Base-by-base conservation (phyloP, 2,888 invertebrate genomes). In the Erannis defoliaria region DNA sequence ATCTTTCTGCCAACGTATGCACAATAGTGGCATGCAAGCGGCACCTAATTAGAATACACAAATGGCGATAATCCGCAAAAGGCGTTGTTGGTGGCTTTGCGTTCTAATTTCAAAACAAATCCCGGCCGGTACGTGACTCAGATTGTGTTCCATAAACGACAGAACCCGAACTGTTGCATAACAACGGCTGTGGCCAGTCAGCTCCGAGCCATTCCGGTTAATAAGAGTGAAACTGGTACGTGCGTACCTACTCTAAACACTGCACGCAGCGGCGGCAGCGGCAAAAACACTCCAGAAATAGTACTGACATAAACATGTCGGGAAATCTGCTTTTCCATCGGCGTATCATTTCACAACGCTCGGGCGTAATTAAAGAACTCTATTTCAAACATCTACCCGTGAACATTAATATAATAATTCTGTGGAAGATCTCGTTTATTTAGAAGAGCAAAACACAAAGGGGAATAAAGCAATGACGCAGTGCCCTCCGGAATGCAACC, bases 61-160 rank as follows among this genome's bases (percentile, higher is more conserved):
- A 82, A 82, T 78, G 76, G 78, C 84, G 87, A 88, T 90, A 89
- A 86, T 90, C 89, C 84, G 81, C 82, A 84, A 85, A 89, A 85
- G 86, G 86, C 83, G 83, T 84, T 82, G 86, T 82, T 85, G 86
- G 86, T 82, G 84, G 83, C 76, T 76, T 75, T 77, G 85, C 85
- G 90, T 85, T 90, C 89, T 84, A 89, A 88, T 92, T 92, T 91
- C 91, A 90, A 90, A 92, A 92, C 92, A 91, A 92, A 90, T 90
- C 90, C 86, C 86, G 82, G 79, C 85, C 80, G 80, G 85, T 89
- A 89, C 90, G 89, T 92, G 91, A 92, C 88, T 92, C 91, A 92
- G 88, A 88, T 89, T 87, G 84, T 89, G 86, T 87, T 88, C 80
- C 76, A 76, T 80, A 79, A 84, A 84, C 85, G 81, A 84, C 84